A percentile compares a stretch with the other conserved stretches of the same genome.
These are phyloP conservation scores for Eudasyphora cyanicolor DNA, from an alignment of 2,888 invertebrate species.

Conservation along the genomic window DNA sequence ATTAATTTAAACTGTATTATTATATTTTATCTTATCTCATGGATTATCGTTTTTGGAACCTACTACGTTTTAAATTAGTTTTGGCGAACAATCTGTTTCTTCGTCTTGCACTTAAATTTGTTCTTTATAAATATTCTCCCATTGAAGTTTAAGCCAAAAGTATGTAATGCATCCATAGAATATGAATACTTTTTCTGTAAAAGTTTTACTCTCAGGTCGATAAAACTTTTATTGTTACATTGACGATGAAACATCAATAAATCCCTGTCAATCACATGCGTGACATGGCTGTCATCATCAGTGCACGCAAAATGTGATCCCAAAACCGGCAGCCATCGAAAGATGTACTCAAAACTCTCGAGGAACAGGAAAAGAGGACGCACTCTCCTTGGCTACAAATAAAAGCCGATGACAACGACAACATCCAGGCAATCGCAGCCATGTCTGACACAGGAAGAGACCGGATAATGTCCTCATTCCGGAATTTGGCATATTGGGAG, in stretches of 20 bases:
- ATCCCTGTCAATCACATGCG: conserved; percentile 67
- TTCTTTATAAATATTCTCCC: not conserved
- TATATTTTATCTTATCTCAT: too few species aligned
- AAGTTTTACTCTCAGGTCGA: not conserved
- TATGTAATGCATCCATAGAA: not conserved
- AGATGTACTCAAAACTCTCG: not conserved
- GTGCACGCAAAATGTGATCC: conserved; percentile 64
- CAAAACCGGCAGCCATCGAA: conserved; percentile 58
- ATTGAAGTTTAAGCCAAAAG: not conserved
- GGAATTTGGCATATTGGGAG: not conserved
- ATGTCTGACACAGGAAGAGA: conserved; percentile 35
- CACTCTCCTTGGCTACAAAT: conserved; percentile 28
- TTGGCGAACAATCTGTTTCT: not conserved
- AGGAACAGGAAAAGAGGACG: conserved; percentile 15
- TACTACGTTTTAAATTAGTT: not conserved
- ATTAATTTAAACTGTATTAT: not conserved
- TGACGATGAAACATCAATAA: conserved; percentile 61
- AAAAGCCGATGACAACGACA: conserved; percentile 47
- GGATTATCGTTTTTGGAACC: not conserved
- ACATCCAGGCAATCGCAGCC: not conserved
- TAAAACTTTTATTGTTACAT: conserved; percentile 32
- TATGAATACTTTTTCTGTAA: not conserved
- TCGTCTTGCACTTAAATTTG: too few species aligned
- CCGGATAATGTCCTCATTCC: conserved; percentile 34
- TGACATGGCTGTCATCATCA: conserved; percentile 67